Base-by-base conservation (phyloP, 1,140 invertebrate species). In the Caenorhabditis latens region DNA sequence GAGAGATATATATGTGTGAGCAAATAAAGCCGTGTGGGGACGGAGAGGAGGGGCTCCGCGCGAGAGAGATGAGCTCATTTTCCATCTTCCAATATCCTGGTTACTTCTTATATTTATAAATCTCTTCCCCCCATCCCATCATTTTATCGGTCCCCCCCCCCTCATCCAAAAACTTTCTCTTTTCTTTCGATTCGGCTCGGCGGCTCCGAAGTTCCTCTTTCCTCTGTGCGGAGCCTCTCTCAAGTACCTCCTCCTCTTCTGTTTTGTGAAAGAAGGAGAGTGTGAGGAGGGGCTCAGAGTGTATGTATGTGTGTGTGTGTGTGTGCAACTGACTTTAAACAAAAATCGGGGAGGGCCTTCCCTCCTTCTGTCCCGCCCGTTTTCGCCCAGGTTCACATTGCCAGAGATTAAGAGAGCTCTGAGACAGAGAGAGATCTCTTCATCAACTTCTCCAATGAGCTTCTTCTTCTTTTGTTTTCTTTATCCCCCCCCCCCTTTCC, bases 231-330 rank as follows among this genome's bases (percentile, higher is more conserved):
- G n/a, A n/a, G 67, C 67, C 32, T 32, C 84, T 71, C 61, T 57
- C 53, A 57, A 84, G 46, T 86, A 55, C 75, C 85, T 86, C 65
- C 85, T 57, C 57, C 75, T 43, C 85, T 46, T 84, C 84, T 65
- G 65, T 71, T 57, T 85, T 85, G 21, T 65, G 61, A 43, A 61
- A 61, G n/a, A 8, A 58, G 4, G 42, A 21, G 55, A 58, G 53
- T 32, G 19, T 40, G 46, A 13, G 84, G 8, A 40, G 57, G 57
- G 61, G 24, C 13, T 43, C 50, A 40, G 50, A 1, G 53, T 65
- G 57, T 46, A 16, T 53, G 79, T 16, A 83, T 32, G 79, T 55
- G 42, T 21, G 83, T 84, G 40, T 84, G 43, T 65, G 58, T 67
- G 84, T 19, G 21, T 46, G 42, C 61, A 48, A 50, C 55, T 57